phyloP scores from a whole-genome alignment of 2,888 invertebrate genomes.

The Tridacna crocea region DNA sequence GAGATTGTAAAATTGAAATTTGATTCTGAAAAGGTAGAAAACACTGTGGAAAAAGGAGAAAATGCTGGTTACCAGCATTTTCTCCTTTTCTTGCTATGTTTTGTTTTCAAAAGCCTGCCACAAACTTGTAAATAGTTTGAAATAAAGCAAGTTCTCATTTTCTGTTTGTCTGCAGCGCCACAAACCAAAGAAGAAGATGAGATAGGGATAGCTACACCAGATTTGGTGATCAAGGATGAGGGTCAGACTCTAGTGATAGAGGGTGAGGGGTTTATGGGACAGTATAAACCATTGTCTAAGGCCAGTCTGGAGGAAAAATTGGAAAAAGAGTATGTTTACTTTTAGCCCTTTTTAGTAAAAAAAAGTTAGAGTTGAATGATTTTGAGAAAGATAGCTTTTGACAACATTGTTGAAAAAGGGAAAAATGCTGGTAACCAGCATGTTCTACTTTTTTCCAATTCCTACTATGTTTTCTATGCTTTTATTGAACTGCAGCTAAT shows the following conservation, averaged over 20 bases:
- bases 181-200: constrained; percentile 79
- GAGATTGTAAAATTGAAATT: too few relatives aligned
- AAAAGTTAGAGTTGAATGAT: constrained; percentile 65
- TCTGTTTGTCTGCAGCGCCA: constrained; percentile 62
- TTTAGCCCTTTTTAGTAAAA: constrained; percentile 60
- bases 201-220: constrained; percentile 80
- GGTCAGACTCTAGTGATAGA: constrained; percentile 67
- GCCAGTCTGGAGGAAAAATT: constrained; percentile 81
- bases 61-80: too few relatives aligned
- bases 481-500: too few relatives aligned
- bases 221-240: constrained; percentile 72
- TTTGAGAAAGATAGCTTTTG: not conserved
- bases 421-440: not conserved
- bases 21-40: too few relatives aligned
- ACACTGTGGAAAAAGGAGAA: too few relatives aligned
- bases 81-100: too few relatives aligned
- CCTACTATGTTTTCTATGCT: too few relatives aligned
- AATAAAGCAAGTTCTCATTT: too few relatives aligned
- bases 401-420: not conserved
- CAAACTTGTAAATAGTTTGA: too few relatives aligned
- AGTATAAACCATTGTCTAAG: constrained; percentile 76
- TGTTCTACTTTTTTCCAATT: not conserved
- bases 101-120: too few relatives aligned
- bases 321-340: constrained; percentile 76
- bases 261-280: constrained; percentile 81